Percentiles rank a stretch among this genome's conserved stretches.
Conservation (phyloP, 2,888 invertebrate species). For the Drosophila sordidula region DNA sequence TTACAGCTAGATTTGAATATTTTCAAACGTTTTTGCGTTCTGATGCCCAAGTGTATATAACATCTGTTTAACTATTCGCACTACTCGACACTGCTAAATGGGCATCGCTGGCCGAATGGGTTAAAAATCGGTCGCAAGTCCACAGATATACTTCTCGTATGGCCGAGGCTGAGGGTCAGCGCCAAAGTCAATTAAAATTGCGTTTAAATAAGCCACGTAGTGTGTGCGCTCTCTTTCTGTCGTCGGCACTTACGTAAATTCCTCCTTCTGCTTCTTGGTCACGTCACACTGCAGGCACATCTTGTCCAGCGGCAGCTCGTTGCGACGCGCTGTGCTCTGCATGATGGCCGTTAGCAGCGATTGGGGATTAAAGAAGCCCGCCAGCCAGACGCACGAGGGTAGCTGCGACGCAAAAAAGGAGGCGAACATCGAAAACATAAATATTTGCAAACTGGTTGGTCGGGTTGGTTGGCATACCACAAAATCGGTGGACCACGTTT, state of each 20-base stretch:
- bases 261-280: constrained; percentile 98
- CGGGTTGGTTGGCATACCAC: constrained; percentile 87
- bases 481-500: constrained; percentile 97
- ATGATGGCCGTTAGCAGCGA: constrained; percentile 98
- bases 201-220: constrained; percentile 26
- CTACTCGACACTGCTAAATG: too few species aligned
- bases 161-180: constrained; percentile 47
- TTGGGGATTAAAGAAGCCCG: constrained; percentile 99
- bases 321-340: constrained; percentile 97
- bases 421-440: background rate
- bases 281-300: constrained; percentile 99
- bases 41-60: too few species aligned
- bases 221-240: constrained; percentile 19
- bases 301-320: constrained; percentile 96
- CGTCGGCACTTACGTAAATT: constrained; percentile 90
- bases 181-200: constrained; percentile 64
- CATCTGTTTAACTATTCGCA: too few species aligned
- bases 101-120: background rate
- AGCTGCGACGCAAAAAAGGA: constrained; percentile 86
- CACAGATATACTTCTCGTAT: constrained; percentile 7
- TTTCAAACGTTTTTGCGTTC: too few species aligned
- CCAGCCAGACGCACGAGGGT: constrained; percentile 97
- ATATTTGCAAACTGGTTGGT: constrained; percentile 43
- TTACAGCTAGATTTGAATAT: background rate
- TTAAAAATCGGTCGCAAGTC: constrained; percentile 28